Evolutionary conservation across 2,113 vertebrate genomes (phyloP).

Genomic region (Hemibates koningsi): DNA sequence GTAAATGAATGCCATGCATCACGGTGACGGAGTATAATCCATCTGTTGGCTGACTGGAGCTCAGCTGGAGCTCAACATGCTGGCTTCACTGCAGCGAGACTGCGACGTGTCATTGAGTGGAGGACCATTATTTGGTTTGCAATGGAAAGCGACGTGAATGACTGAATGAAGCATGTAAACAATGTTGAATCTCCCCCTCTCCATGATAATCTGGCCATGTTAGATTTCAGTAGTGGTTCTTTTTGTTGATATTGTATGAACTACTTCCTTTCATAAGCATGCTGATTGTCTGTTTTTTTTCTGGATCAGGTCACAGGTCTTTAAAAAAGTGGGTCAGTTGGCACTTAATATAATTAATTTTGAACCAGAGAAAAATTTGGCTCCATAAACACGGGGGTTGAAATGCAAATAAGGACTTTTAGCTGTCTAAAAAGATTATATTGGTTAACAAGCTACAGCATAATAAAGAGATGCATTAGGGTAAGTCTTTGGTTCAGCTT

Average conservation of each 20-base stretch:
- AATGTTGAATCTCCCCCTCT: neutral
- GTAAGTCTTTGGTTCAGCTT: neutral
- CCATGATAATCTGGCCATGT: neutral
- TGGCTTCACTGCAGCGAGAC: neutral
- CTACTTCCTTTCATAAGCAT: neutral
- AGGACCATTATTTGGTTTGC: neutral
- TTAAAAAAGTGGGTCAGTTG: neutral
- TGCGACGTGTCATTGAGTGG: neutral
- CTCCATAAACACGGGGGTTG: neutral
- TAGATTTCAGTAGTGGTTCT: neutral
- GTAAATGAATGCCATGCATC: constrained; percentile 59
- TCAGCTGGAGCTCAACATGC: constrained; percentile 18
- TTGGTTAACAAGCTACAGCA: neutral
- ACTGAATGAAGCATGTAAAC: neutral
- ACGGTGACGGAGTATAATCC: constrained; percentile 43
- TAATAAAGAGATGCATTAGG: neutral
- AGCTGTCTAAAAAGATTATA: neutral
- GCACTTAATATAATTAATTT: neutral
- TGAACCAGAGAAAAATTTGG: neutral
- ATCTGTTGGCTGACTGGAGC: constrained; percentile 47
- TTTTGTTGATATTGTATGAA: neutral
- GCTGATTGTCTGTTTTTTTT: neutral
- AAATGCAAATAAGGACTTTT: neutral
- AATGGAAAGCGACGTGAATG: neutral
- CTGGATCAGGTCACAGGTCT: neutral